Evolutionary conservation across 2,797 vertebrate genomes (phyloP).

Genomic region (Protosalanx chinensis): DNA sequence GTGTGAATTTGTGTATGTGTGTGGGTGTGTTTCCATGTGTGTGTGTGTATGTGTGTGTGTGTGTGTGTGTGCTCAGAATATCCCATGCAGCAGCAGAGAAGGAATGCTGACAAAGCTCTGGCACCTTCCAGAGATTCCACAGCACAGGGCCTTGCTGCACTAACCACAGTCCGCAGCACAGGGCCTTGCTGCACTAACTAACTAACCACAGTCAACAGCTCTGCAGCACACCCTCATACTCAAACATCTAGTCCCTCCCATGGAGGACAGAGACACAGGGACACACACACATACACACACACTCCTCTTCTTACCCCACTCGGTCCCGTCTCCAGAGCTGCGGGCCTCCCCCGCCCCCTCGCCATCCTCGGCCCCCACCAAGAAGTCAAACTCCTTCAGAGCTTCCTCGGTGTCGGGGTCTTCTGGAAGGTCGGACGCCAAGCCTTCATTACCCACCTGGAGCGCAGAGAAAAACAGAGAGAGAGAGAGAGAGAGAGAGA

Average conservation of each 20-base stretch:
- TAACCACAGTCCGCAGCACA: too few species aligned
- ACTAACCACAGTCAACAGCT: too few species aligned
- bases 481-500: neutral
- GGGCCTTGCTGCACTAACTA: too few species aligned
- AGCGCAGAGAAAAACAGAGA: neutral
- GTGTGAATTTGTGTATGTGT: too few species aligned
- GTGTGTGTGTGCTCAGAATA: constrained; percentile 24
- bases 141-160: neutral
- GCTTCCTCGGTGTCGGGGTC: constrained; percentile 96
- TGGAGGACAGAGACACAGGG: neutral
- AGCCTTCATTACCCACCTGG: constrained; percentile 94
- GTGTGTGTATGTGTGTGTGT: neutral
- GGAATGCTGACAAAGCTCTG: constrained; percentile 33
- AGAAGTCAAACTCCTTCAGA: constrained; percentile 97
- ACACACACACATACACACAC: neutral
- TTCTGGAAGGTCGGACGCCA: constrained; percentile 91
- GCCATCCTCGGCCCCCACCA: constrained; percentile 97
- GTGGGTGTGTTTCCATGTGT: neutral
- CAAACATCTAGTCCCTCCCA: too few species aligned
- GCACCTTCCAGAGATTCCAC: constrained; percentile 17
- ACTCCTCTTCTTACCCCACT: constrained; percentile 85
- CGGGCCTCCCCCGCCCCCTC: constrained; percentile 96
- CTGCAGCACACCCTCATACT: too few species aligned
- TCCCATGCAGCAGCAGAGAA: constrained; percentile 14
- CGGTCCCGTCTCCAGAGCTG: constrained; percentile 96